Evolutionary conservation across 1,140 invertebrate species (phyloP).

Genomic region (Limonius californicus): DNA sequence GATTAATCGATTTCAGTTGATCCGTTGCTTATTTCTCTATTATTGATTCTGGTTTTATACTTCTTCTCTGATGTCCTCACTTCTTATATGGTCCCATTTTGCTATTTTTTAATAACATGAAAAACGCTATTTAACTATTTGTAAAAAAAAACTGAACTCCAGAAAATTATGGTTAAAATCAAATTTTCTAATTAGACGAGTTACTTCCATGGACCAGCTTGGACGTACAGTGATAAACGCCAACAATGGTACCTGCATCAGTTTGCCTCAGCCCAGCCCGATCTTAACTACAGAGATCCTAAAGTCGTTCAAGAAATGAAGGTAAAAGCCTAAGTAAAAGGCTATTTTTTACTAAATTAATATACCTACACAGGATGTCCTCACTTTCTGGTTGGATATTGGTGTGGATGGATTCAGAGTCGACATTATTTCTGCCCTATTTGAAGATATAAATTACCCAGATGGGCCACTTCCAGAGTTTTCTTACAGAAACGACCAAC

Average conservation of each 20-base stretch:
- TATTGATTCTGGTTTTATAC: too few relatives aligned
- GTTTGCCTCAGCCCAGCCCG: constrained; percentile 66
- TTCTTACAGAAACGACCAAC: constrained; percentile 59
- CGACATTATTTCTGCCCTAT: constrained; percentile 38
- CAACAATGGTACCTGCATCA: constrained; percentile 76
- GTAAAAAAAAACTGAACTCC: too few relatives aligned
- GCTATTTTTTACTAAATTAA: too few relatives aligned
- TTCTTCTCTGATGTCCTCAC: too few relatives aligned
- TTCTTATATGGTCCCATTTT: too few relatives aligned
- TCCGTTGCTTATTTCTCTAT: too few relatives aligned
- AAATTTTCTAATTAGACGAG: too few relatives aligned
- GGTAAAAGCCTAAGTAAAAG: constrained; percentile 44
- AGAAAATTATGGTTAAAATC: too few relatives aligned
- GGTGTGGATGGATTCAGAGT: constrained; percentile 78
- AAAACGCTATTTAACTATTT: too few relatives aligned
- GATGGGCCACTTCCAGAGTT: constrained; percentile 44
- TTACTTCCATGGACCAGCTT: constrained; percentile 52
- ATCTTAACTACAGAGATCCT: constrained; percentile 65
- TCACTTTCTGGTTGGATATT: constrained; percentile 72
- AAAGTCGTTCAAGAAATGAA: constrained; percentile 59
- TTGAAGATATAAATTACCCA: background rate
- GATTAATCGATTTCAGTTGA: too few relatives aligned
- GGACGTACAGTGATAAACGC: constrained; percentile 60
- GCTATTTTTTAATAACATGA: background rate
- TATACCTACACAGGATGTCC: constrained; percentile 41